Evolutionary conservation across 2,797 vertebrate species (phyloP), one percentile per base, ranked within the genome.

Genomic region (Hybognathus amarus): DNA sequence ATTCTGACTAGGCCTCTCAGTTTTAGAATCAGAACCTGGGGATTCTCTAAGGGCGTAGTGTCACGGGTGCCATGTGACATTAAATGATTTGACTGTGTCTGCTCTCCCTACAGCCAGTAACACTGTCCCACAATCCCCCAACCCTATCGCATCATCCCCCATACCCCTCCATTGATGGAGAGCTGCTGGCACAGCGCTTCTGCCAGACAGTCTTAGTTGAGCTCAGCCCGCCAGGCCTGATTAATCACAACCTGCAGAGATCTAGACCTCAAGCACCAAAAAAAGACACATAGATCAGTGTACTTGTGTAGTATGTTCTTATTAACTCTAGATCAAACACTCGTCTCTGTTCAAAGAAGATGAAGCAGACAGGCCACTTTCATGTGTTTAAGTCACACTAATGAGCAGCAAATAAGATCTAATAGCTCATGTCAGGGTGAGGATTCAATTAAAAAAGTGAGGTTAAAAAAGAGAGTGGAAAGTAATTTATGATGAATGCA

Each of bases 31-130:
- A 20, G 27, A 61, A 82, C 79, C 79, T 70, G 33, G 13, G 84
- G 15, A n/a, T n/a, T 52, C 71, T 71, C 52, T 20, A 86, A 92
- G 92, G 92, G 91, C 91, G 90, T 92, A 93, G 92, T 93, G 94
- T 94, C 94, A 94, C 89, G 87, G 93, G 90, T 93, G 93, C 92
- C 90, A 91, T 91, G 91, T 94, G 94, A 95, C 93, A 92, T 92
- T 95, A 94, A 95, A 94, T 94, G 92, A 94, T 93, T 93, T 94
- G 93, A 94, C 93, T 94, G 93, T 91, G 92, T 94, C 93, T 91
- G 68, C n/a, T 87, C 87, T 89, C 92, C 91, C 78, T 90, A 91
- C 91, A 91, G 92, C 91, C 92, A 90, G 83, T 42, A 87, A 71
- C 61, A 90, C 85, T 89, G 90, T 91, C 90, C 89, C 92, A 89